phyloP scores from a whole-genome alignment of 2,888 invertebrate genomes.

The Agriopis marginaria region DNA sequence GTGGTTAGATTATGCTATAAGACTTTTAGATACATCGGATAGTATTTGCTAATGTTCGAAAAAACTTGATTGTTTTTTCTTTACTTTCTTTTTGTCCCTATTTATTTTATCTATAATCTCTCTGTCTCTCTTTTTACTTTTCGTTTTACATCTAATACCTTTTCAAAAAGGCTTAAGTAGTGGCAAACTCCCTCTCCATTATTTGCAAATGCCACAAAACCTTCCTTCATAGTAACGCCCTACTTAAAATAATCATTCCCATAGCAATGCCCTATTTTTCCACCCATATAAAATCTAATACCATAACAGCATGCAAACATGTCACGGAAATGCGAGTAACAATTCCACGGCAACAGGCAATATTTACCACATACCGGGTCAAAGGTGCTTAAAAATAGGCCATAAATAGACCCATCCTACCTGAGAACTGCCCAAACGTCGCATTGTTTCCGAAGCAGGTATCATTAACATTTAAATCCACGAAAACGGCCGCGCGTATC shows the following conservation, averaged over 20 bases:
- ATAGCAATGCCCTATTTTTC: not conserved
- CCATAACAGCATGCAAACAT: conserved; percentile 22
- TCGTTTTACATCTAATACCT: too few relatives aligned
- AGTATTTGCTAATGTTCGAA: too few relatives aligned
- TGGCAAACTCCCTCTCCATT: not conserved
- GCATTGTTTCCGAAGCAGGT: conserved; percentile 38
- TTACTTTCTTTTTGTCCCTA: too few relatives aligned
- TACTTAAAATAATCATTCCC: too few relatives aligned
- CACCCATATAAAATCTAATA: conserved; percentile 1
- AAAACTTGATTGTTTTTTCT: too few relatives aligned
- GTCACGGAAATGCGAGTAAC: conserved; percentile 18
- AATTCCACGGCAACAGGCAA: conserved; percentile 4
- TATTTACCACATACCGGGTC: not conserved
- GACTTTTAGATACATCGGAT: too few relatives aligned
- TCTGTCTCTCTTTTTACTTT: too few relatives aligned
- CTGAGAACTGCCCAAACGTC: conserved; percentile 19
- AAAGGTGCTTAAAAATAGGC: conserved; percentile 23
- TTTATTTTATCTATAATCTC: too few relatives aligned
- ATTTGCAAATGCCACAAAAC: not conserved
- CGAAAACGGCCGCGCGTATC: conserved; percentile 49
- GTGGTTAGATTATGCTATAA: too few relatives aligned
- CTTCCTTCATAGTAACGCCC: too few relatives aligned
- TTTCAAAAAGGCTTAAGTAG: too few relatives aligned
- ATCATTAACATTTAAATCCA: conserved; percentile 60
- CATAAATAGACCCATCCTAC: conserved; percentile 27